These are phyloP conservation scores for Erpornis zantholeuca DNA, from an alignment of 2,113 vertebrate genomes.

Conservation along the genomic window DNA sequence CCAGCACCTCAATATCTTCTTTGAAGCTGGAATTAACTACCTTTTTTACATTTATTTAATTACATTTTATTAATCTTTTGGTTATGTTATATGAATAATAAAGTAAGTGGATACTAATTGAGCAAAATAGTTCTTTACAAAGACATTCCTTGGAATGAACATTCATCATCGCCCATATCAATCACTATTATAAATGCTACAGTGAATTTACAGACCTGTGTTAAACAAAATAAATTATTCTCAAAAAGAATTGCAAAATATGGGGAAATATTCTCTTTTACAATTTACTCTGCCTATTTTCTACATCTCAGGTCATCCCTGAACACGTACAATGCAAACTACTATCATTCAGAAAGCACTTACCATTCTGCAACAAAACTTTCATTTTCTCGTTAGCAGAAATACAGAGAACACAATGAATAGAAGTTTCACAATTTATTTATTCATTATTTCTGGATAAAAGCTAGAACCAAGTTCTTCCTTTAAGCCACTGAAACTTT, in stretches of 20 bases:
- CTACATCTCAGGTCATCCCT: neutral
- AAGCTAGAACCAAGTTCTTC: neutral
- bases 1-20: neutral
- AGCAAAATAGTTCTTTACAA: neutral
- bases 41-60: neutral
- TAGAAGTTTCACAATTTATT: neutral
- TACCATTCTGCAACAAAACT: neutral
- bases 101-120: neutral
- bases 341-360: neutral
- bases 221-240: neutral
- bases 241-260: neutral
- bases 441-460: neutral
- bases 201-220: neutral
- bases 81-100: neutral
- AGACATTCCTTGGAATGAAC: neutral
- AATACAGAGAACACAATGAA: neutral
- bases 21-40: neutral
- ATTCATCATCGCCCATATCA: neutral
- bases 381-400: conserved; percentile 29
- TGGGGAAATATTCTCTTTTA: neutral
- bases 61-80: neutral
- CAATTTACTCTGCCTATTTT: neutral
- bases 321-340: neutral
- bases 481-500: neutral
- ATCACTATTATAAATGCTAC: neutral